Base-by-base conservation (phyloP, 1,140 invertebrate species). In the Macrobrachium rosenbergii region DNA sequence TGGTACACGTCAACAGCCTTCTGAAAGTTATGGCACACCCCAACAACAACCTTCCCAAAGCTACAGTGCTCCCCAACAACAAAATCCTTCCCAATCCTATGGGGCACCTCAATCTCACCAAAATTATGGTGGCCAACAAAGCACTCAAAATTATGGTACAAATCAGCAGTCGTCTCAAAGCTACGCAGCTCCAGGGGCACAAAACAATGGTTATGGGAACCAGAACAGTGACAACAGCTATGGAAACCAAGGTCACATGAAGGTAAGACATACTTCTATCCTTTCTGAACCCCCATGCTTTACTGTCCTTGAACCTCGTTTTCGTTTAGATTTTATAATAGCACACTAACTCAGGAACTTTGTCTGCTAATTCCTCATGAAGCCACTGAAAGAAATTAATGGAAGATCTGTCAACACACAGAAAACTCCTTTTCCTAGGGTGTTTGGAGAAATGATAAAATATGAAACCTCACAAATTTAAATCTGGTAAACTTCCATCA, bases 71-170 rank as follows among this genome's bases (percentile, higher is more conserved):
- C 82, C 82, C 8, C 28, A 37, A 37, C 72, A 83, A 8, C 82
- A 83, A 23, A 37, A 37, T 37, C 75, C 83, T 2, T 85, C 83
- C 7, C 78, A 87, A 58, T 43, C 52, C 52, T 87, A 80, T 28
- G 77, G 84, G 59, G 14, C 67, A 45, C 83, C 83, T 2, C 83
- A 82, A 62, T 37, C 28, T 37, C 1, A 37, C 28, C 28, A 37
- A 37, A 37, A 37, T 11, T 80, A 63, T 21, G 78, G 78, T n/a
- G 78, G 78, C 0, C 21, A 43, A 37, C 28, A 37, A 37, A 37
- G 59, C 58, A 62, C 67, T 19, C 82, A 83, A 21, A 76, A 12
- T 21, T 83, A 63, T 52, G 60, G 75, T 58, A 45, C 75, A 0
- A 63, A 75, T 16, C 69, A 76, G 59, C 58, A 62, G 16, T 45